Evolutionary conservation across 2,888 invertebrate genomes (phyloP), one percentile per base, ranked within the genome.

Genomic region (Anagyrus pseudococci): DNA sequence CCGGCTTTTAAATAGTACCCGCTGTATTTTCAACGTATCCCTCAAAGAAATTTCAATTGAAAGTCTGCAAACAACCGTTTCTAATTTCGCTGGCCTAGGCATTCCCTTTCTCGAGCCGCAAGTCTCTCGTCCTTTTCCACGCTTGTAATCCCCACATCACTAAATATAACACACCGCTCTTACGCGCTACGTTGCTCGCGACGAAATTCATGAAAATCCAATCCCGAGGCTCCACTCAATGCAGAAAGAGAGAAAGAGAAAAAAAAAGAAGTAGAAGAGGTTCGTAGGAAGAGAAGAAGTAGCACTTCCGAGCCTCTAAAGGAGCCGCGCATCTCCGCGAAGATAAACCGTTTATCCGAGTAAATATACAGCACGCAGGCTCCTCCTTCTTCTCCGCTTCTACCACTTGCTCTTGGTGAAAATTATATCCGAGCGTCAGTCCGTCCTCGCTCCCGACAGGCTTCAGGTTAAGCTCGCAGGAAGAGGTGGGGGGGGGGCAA

Each of bases 121-220:
- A 19, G 19, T 19, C 6, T 19, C 23, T 26, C 26, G 13, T 10
- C 52, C 1, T 52, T 8, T 8, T 6, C 26, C 43, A 15, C 43
- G 13, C 43, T 8, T 29, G 59, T 60, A 60, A 60, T 60, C 54
- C 47, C 41, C 15, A 7, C 20, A 43, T 26, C n/a, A 17, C 10
- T 29, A 60, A 47, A 60, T 48, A 54, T 54, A 54, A 47, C 29
- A 23, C 17, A 23, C 15, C 8, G 41, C 53, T 23, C 8, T 22
- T 22, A 10, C 10, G 7, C 29, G 29, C 19, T 25, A 26, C 48
- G 25, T 17, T n/a, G 13, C 37, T 13, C n/a, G 37, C 37, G 13
- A 17, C 25, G 17, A 26, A 44, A 44, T 44, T 41, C 52, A 41
- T 41, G 40, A 22, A 41, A 41, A 22, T 41, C 41, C 50, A 4